phyloP scores from a whole-genome alignment of 92 coral and sea anemone genomes.

The Parazoanthus darwini region DNA sequence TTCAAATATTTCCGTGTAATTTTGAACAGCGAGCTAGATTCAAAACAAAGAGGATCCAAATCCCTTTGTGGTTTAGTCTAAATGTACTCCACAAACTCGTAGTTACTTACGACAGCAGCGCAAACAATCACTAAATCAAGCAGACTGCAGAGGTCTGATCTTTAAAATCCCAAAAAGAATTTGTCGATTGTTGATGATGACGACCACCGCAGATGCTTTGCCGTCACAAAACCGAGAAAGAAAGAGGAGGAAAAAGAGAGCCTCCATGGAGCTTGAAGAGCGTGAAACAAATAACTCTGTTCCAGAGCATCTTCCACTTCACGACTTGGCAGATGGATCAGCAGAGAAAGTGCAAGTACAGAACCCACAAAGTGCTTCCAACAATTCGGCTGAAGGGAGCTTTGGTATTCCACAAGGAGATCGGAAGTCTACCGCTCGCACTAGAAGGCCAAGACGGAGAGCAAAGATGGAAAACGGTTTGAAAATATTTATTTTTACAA shows the following conservation, averaged over 20 bases:
- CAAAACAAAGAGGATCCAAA: not conserved
- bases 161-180: not conserved
- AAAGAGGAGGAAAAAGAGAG: conserved; percentile 83
- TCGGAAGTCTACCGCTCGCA: conserved; percentile 58
- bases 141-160: too few relatives aligned
- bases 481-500: not conserved
- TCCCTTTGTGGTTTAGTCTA: not conserved
- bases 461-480: conserved; percentile 85
- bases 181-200: not conserved
- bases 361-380: conserved; percentile 61
- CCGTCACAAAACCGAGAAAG: conserved; percentile 56
- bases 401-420: conserved; percentile 63
- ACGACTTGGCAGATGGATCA: conserved; percentile 74
- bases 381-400: conserved; percentile 85
- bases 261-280: conserved; percentile 90
- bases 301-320: conserved; percentile 77
- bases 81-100: not conserved
- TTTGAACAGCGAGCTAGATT: not conserved
- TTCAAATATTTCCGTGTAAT: not conserved
- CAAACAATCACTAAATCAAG: not conserved
- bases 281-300: conserved; percentile 61
- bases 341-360: conserved; percentile 45
- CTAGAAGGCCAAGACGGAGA: conserved; percentile 78
- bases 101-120: not conserved
- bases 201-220: conserved; percentile 23